Conservation (phyloP, 1,140 invertebrate genomes). For the Sinonovacula constricta region DNA sequence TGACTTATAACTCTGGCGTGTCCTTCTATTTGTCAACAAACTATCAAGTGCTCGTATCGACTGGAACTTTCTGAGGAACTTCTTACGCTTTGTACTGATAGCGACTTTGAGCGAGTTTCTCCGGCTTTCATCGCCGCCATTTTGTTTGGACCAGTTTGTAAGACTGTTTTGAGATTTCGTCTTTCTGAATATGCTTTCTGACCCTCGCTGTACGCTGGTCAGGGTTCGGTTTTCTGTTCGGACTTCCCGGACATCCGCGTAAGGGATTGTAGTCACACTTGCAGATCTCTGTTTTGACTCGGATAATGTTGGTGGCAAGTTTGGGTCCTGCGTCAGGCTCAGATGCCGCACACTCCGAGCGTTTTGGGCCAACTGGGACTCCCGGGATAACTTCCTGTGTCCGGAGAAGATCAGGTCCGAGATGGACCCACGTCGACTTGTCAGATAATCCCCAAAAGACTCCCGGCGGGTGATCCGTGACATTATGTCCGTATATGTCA, state of each 20-base stretch:
- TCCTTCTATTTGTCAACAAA: constrained; percentile 7
- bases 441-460: constrained; percentile 31
- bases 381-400: constrained; percentile 20
- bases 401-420: constrained; percentile 35
- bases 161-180: constrained; percentile 29
- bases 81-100: not conserved
- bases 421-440: constrained; percentile 34
- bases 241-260: not conserved
- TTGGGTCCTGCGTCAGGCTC: constrained; percentile 3
- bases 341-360: not conserved
- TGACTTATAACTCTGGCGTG: constrained; percentile 1
- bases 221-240: constrained; percentile 1
- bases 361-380: not conserved
- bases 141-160: not conserved
- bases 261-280: not conserved
- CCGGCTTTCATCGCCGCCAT: constrained; percentile 5
- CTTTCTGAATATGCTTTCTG: constrained; percentile 23
- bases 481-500: not conserved
- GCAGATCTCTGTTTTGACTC: constrained; percentile 36
- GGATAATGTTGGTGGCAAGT: not conserved
- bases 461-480: constrained; percentile 10
- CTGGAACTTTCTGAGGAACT: constrained; percentile 7
- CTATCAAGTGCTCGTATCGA: constrained; percentile 33
- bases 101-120: constrained; percentile 2
- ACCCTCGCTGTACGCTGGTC: not conserved